Evolutionary conservation across 2,888 invertebrate species (phyloP), one percentile per base, ranked within the genome.

Genomic region (Epinotia demarniana): DNA sequence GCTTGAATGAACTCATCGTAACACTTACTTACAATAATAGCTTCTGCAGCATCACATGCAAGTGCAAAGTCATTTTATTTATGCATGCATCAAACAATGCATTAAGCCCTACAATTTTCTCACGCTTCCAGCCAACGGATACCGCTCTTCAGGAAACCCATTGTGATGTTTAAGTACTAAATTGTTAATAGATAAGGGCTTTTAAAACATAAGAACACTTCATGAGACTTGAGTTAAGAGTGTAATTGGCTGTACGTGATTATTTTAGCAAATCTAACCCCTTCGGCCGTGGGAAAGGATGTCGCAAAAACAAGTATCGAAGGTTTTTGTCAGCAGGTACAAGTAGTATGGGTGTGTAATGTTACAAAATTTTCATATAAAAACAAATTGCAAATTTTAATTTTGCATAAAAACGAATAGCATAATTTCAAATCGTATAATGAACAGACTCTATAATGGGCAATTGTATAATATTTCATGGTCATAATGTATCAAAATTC

Each of bases 201-300:
- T 73, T 58, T 79, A 76, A 68, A 72, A 72, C 78, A 78, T 57
- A 76, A 76, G 74, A 71, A 80, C 66, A 77, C 80, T 83, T 79
- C 60, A 75, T 27, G 39, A 27, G 73, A 81, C 80, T 82, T 86
- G 83, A 86, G 86, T 85, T 83, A 84, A 88, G 86, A 83, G 84
- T 70, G 83, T 84, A 80, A 85, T 85, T 79, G 80, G 77, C 77
- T 39, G 85, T 84, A 92, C 92, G 92, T 91, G 92, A 91, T 88
- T 76, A 86, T 87, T 87, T 89, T 85, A 83, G 86, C 86, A 84
- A 81, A 84, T 79, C 83, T 82, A 78, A 80, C 77, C 77, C 81
- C 81, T 74, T 80, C 78, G 75, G 77, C 77, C 86, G 84, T 92
- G 92, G 85, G 92, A 93, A 92, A 89, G 92, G 92, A 92, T 88